These are phyloP conservation scores for Apamea anceps DNA, from an alignment of 2,888 invertebrate species.

Conservation along the genomic window DNA sequence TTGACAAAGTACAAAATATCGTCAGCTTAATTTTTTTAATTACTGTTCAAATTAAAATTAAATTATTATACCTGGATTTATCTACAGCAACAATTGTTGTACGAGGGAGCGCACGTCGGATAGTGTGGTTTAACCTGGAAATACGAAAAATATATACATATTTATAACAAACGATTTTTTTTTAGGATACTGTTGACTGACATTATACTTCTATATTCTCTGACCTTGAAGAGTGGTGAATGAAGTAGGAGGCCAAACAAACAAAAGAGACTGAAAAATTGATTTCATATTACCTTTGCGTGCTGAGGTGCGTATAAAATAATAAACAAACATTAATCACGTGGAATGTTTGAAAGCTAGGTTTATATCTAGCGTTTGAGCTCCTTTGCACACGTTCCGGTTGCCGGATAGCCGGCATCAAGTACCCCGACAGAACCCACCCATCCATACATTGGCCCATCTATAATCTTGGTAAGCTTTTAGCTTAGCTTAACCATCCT, in stretches of 20 bases:
- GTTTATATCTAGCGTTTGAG: background rate
- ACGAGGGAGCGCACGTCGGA: constrained; percentile 81
- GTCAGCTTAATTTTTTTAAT: background rate
- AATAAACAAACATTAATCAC: constrained; percentile 29
- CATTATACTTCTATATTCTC: constrained; percentile 3
- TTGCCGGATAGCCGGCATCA: background rate
- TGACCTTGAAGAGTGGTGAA: constrained; percentile 30
- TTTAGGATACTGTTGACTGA: constrained; percentile 19
- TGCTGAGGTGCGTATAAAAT: constrained; percentile 22
- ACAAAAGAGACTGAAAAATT: constrained; percentile 19
- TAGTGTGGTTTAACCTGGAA: constrained; percentile 82
- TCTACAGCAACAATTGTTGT: constrained; percentile 68
- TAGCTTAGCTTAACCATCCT: background rate
- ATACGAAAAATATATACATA: constrained; percentile 39
- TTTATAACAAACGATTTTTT: background rate
- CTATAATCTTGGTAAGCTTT: background rate
- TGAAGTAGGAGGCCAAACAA: constrained; percentile 24
- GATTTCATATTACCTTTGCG: constrained; percentile 11
- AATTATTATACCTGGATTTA: constrained; percentile 19
- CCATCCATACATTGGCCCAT: background rate
- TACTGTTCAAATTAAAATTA: background rate
- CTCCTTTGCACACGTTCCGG: background rate
- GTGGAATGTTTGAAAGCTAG: constrained; percentile 5
- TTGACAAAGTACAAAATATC: background rate
- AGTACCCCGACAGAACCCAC: background rate